phyloP scores from a whole-genome alignment of 2,797 vertebrate genomes.

The Pelodytes ibericus region DNA sequence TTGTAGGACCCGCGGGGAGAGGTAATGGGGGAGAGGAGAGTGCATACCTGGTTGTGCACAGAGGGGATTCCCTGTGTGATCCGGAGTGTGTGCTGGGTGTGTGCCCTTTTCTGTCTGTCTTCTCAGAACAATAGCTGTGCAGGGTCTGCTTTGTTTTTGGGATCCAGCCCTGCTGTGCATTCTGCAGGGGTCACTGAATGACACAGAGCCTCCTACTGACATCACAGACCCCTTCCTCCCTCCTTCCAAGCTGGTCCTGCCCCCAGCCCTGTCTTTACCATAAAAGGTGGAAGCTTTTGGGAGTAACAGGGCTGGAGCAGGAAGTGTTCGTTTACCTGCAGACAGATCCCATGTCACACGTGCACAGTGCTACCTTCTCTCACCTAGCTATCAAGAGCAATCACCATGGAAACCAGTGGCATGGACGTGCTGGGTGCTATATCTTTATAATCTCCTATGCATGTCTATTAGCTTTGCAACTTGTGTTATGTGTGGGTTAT shows the following conservation, averaged over 20 bases:
- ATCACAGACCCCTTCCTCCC: constrained; percentile 46
- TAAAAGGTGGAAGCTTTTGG: constrained; percentile 63
- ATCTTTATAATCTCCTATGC: too few relatives aligned
- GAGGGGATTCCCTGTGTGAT: neutral
- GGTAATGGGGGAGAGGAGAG: neutral
- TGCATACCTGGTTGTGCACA: constrained; percentile 8
- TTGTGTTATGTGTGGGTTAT: too few relatives aligned
- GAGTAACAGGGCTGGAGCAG: constrained; percentile 47
- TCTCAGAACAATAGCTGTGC: constrained; percentile 32
- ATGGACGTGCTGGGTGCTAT: too few relatives aligned
- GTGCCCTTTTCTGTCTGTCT: neutral
- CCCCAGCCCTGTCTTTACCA: constrained; percentile 56
- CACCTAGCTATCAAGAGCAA: too few relatives aligned
- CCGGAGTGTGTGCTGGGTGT: constrained; percentile 3
- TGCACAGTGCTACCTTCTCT: too few relatives aligned
- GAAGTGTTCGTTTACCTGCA: constrained; percentile 27
- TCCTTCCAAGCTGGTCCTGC: constrained; percentile 39
- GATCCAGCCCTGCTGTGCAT: constrained; percentile 28
- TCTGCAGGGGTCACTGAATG: constrained; percentile 44
- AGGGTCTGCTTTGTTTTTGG: neutral
- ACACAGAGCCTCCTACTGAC: constrained; percentile 43
- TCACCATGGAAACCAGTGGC: too few relatives aligned
- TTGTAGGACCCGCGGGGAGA: too few relatives aligned
- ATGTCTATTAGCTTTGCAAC: too few relatives aligned
- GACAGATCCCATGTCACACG: too few relatives aligned